phyloP scores from a whole-genome alignment of 2,888 invertebrate species.

The Synanthedon andrenaeformis region DNA sequence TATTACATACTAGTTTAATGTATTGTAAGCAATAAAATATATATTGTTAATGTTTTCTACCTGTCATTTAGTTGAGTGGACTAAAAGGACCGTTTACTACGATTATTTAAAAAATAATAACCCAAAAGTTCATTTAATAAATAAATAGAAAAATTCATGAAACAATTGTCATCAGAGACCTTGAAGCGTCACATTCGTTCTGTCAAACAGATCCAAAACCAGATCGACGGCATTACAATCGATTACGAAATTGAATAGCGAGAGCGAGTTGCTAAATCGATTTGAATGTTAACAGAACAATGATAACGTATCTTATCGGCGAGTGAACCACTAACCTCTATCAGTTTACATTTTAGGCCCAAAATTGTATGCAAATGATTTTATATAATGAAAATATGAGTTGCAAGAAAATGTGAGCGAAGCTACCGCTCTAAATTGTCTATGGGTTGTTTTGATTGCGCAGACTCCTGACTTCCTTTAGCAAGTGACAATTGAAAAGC shows the following conservation, averaged over 20 bases:
- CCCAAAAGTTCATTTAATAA: too few species aligned
- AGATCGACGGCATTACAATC: slow-evolving; percentile 31
- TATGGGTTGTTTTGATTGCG: background rate
- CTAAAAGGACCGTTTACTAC: too few species aligned
- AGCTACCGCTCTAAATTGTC: slow-evolving; percentile 3
- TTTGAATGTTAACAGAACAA: slow-evolving; percentile 3
- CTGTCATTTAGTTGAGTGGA: too few species aligned
- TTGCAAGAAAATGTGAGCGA: background rate
- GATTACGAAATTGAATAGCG: slow-evolving; percentile 27
- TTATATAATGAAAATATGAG: background rate
- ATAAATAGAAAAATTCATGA: background rate
- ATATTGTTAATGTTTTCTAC: too few species aligned
- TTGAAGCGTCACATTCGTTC: slow-evolving; percentile 22
- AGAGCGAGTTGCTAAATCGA: slow-evolving; percentile 7
- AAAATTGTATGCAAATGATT: slow-evolving; percentile 2
- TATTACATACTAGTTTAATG: too few species aligned
- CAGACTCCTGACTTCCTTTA: background rate
- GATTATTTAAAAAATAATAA: too few species aligned
- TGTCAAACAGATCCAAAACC: slow-evolving; percentile 33
- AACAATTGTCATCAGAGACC: slow-evolving; percentile 33
- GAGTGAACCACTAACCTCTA: slow-evolving; percentile 1
- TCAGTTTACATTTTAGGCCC: background rate
- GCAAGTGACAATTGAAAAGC: background rate
- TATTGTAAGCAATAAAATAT: too few species aligned
- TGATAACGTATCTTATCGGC: slow-evolving; percentile 4